These are phyloP conservation scores for Grallaria varia DNA, from an alignment of 2,113 vertebrate genomes.

Conservation along the genomic window DNA sequence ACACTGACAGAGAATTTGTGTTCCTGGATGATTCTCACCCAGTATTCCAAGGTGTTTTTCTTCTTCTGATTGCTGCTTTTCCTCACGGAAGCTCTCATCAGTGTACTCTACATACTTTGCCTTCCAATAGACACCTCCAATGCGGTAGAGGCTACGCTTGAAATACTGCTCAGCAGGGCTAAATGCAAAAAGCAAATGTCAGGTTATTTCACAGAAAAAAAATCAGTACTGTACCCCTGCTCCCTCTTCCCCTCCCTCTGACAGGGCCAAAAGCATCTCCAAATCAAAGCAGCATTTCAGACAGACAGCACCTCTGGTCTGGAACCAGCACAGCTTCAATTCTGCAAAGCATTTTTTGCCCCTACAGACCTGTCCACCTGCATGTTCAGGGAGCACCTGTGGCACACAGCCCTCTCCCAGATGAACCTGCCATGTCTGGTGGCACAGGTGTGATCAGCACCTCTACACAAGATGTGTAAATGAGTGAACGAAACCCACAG, in stretches of 20 bases:
- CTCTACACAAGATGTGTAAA: too few relatives aligned
- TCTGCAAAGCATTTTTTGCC: background rate
- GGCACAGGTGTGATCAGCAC: background rate
- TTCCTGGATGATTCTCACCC: conserved; percentile 45
- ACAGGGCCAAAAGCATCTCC: background rate
- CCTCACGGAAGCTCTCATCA: conserved; percentile 73
- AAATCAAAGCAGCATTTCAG: background rate
- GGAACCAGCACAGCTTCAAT: background rate
- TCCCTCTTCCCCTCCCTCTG: background rate
- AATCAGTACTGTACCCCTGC: background rate
- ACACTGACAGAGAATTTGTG: background rate
- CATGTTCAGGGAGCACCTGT: background rate
- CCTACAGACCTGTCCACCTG: background rate
- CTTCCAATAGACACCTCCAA: conserved; percentile 79
- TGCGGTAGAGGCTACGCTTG: conserved; percentile 22
- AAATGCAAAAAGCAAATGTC: background rate
- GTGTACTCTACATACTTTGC: conserved; percentile 75
- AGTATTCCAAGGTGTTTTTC: conserved; percentile 77
- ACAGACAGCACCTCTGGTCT: background rate
- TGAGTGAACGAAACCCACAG: background rate
- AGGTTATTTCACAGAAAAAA: background rate
- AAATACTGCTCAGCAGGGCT: conserved; percentile 75
- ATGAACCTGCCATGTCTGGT: accelerated
- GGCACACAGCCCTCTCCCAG: background rate
- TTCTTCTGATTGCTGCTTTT: conserved; percentile 55